Evolutionary conservation across 2,113 vertebrate species (phyloP), one percentile per base, ranked within the genome.

Genomic region (Amblyopsis rosae): DNA sequence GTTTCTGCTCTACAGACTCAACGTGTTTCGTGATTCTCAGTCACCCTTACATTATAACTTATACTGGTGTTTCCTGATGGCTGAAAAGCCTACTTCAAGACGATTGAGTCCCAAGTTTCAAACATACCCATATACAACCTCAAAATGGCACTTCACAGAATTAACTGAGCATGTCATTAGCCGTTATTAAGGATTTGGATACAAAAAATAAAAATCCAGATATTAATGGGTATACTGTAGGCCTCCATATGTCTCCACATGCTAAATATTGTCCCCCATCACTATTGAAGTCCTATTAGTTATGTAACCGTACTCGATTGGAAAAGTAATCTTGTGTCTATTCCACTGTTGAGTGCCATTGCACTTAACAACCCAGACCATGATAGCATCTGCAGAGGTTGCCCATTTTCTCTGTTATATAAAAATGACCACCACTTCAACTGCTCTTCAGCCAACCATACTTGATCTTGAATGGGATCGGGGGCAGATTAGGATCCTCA

Each of bases 381-480:
- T 71, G 82, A 91, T 87, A 86, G 50, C 73, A 88, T 87, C 79
- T 82, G 65, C 77, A 80, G 67, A 88, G 79, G 58, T 63, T 65
- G 48, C 67, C 74, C 51, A 75, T 84, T 88, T 86, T 72, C 81
- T 78, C 59, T 45, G 72, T 79, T 82, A 77, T 67, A 81, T 83
- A 67, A 79, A 83, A 88, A 89, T 83, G 48, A 67, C 71, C 75
- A 55, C 75, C 79, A 73, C 81, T 88, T 83, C 77, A 87, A 67
- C 77, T 72, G 73, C 79, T 69, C 35, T 85, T 84, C 77, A 67
- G 72, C 54, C 62, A 61, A 63, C 50, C 12, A 59, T 62, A 69
- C 82, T 78, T 65, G 48, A 87, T 64, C 17, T 56, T 19, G 10
- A 58, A 61, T 69, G 68, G 62, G 65, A 78, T 69, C 49, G 59